A percentile compares a stretch with the other conserved stretches of the same genome.
Evolutionary conservation across 2,888 invertebrate genomes (phyloP).

Genomic region (Brachypterus glaber): DNA sequence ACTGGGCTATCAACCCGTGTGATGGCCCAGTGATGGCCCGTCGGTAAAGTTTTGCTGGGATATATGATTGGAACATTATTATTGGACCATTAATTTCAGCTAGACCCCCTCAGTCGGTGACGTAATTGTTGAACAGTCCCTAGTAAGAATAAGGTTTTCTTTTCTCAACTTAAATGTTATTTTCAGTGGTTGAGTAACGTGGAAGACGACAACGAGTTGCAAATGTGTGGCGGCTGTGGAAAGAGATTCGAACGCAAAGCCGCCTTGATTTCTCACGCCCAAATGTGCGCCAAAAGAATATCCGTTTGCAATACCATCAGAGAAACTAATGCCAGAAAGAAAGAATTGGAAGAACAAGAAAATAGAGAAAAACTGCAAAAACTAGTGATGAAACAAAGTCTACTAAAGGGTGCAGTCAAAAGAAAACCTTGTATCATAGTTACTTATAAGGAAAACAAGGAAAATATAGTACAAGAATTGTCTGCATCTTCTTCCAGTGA

Average conservation of each 20-base stretch:
- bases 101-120: neutral
- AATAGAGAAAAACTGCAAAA: conserved; percentile 8
- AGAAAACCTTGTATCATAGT: conserved; percentile 21
- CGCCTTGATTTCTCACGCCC: conserved; percentile 60
- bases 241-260: conserved; percentile 64
- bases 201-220: conserved; percentile 52
- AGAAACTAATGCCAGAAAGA: conserved; percentile 26
- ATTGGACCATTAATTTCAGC: neutral
- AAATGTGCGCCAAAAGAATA: conserved; percentile 53
- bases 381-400: conserved; percentile 3
- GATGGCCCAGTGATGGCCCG: too few species aligned
- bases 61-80: too few species aligned
- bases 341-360: conserved; percentile 16
- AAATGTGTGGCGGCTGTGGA: conserved; percentile 58
- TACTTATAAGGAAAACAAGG: conserved; percentile 20
- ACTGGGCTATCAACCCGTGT: too few species aligned
- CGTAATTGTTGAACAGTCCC: too few species aligned
- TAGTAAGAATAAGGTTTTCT: too few species aligned
- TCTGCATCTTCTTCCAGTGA: too few species aligned
- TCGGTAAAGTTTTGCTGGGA: too few species aligned
- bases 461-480: too few species aligned
- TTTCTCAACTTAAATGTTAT: conserved; percentile 12
- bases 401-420: conserved; percentile 15
- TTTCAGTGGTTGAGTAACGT: conserved; percentile 57
- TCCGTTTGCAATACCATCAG: conserved; percentile 39